These are phyloP conservation scores for Scyliorhinus canicula DNA, from an alignment of 2,797 vertebrate species.

Conservation along the genomic window DNA sequence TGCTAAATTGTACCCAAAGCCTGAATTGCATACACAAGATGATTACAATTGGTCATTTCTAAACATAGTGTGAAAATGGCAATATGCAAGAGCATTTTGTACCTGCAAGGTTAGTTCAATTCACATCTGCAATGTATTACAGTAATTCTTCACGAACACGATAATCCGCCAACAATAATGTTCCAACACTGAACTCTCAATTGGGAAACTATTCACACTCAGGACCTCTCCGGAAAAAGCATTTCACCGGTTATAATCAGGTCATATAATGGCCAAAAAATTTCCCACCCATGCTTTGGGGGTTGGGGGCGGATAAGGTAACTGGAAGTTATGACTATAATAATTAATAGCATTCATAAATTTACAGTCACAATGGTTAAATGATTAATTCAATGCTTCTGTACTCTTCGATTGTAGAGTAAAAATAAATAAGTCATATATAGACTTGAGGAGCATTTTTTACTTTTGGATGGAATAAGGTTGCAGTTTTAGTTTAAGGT, in stretches of 20 bases:
- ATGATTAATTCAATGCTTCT: neutral
- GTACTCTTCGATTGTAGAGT: neutral
- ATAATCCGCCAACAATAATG: neutral
- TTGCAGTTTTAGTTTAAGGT: neutral
- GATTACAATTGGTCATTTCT: neutral
- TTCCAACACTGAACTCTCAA: neutral
- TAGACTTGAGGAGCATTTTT: neutral
- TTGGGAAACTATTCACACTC: neutral
- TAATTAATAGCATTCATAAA: neutral
- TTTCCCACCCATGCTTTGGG: neutral
- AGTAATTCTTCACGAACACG: neutral
- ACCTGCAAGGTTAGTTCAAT: neutral
- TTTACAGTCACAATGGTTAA: neutral
- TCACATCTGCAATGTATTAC: neutral
- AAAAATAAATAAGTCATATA: neutral
- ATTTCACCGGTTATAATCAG: neutral
- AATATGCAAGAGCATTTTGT: neutral
- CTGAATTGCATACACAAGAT: neutral
- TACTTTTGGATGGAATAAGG: neutral
- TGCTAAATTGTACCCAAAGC: no score
- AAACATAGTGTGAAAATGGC: neutral
- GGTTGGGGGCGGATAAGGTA: neutral
- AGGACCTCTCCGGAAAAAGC: neutral
- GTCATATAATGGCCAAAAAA: neutral
- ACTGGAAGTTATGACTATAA: neutral